Base-by-base conservation (phyloP, 1,140 invertebrate species). In the Coboldia fuscipes region DNA sequence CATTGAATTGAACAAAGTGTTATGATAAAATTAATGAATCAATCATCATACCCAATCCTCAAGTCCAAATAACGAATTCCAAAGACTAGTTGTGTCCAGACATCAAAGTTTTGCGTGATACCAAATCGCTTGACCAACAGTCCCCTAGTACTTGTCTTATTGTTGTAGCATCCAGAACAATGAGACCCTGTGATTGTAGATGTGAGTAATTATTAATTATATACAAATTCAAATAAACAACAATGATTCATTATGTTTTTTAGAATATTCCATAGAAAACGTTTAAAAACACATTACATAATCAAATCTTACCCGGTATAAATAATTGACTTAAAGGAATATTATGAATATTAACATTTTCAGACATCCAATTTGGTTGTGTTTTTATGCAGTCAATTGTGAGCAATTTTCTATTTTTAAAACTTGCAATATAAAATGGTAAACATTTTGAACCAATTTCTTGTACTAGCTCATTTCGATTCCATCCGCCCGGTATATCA, bases 1-100 rank as follows among this genome's bases (percentile, higher is more conserved):
- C 14, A 30, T 15, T 16, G 10, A 4, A 6, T 16, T 14, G 10
- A 27, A 27, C 3, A n/a, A 27, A 4, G 12, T 27, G 4, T 4
- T 4, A n/a, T 27, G 24, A 27, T 27, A n/a, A 14, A 27, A 50
- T 30, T 49, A 56, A 6, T 45, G 36, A 22, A 39, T 40, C 2
- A 41, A 35, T 1, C 26, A 24, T 30, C 66, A 44, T 59, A 69
- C 36, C 68, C 70, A 35, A 77, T 58, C 37, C 78, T 68, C 14
- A 86, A 62, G 54, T 86, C 80, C 16, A 86, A 57, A 47, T 82
- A 84, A 42, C 81, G 60, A 45, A 82, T 72, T 19, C 81, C 80
- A 46, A 80, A 73, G 2, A 79, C 69, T 10, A 85, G 57, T 47
- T 84, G 80, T 0, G 66, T 66, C 70, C 76, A 84, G 14, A 84